Percentiles rank a stretch among this genome's conserved stretches.
phyloP scores from a whole-genome alignment of 2,113 vertebrate genomes.

The Tricholaema leucomelas region DNA sequence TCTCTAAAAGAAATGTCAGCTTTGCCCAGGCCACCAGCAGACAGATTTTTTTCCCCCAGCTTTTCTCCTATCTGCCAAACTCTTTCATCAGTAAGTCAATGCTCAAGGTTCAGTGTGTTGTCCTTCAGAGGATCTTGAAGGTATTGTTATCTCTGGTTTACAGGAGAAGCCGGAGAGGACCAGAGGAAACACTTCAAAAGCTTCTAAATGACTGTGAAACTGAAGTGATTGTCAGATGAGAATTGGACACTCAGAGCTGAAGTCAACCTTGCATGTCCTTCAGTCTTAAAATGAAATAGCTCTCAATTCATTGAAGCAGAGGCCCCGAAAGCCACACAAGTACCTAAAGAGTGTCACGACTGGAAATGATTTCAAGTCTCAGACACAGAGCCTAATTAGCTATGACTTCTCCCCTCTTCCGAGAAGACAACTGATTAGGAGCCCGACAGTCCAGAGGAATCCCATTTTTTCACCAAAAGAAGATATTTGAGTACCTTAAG shows the following conservation, averaged over 20 bases:
- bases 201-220: conserved; percentile 1
- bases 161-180: not conserved
- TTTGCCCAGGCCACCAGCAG: not conserved
- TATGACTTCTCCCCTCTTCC: not conserved
- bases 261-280: not conserved
- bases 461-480: not conserved
- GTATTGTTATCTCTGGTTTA: not conserved
- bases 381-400: not conserved
- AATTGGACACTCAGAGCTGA: not conserved
- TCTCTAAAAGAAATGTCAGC: not conserved
- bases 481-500: conserved; percentile 42
- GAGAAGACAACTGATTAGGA: not conserved
- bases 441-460: not conserved
- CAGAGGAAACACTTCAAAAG: not conserved
- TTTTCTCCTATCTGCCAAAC: not conserved
- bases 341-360: not conserved
- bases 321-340: not conserved
- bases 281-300: not conserved
- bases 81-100: not conserved
- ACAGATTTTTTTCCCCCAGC: not conserved
- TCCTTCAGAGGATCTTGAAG: not conserved
- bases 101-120: not conserved
- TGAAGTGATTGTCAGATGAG: conserved; percentile 11
- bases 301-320: not conserved
- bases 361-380: not conserved